phyloP scores from a whole-genome alignment of 2,888 invertebrate genomes.

The Netelia inedita region DNA sequence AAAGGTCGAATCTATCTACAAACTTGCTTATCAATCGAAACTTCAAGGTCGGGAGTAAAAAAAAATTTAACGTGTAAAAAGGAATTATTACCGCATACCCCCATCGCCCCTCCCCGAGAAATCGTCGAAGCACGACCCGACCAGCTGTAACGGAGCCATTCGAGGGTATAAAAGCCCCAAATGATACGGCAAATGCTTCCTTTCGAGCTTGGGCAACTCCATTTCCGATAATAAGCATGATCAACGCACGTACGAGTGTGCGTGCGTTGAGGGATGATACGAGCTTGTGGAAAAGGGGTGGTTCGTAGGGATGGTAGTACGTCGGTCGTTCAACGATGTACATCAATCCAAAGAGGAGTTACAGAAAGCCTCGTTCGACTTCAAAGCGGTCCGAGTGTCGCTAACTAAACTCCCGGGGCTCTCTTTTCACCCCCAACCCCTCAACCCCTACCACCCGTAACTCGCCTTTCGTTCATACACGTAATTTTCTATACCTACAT shows the following conservation, averaged over 20 bases:
- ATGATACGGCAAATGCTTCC: slow-evolving; percentile 51
- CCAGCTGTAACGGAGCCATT: slow-evolving; percentile 24
- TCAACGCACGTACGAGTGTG: slow-evolving; percentile 72
- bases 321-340: slow-evolving; percentile 54
- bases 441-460: not conserved
- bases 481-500: slow-evolving; percentile 22
- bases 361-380: slow-evolving; percentile 78
- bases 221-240: slow-evolving; percentile 80
- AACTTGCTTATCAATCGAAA: no score
- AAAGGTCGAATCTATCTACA: no score
- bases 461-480: slow-evolving; percentile 45
- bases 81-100: no score
- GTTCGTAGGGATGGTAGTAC: slow-evolving; percentile 31
- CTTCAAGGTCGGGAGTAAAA: no score
- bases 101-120: not conserved
- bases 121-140: not conserved
- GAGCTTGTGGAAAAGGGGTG: slow-evolving; percentile 45
- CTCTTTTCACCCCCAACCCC: slow-evolving; percentile 35
- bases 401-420: slow-evolving; percentile 82
- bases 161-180: slow-evolving; percentile 19
- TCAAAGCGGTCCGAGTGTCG: slow-evolving; percentile 82
- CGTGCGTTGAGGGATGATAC: not conserved
- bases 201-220: slow-evolving; percentile 52
- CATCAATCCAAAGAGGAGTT: slow-evolving; percentile 59
- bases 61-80: no score